phyloP scores from a whole-genome alignment of 1,140 invertebrate species.

The Diorhabda elongata region DNA sequence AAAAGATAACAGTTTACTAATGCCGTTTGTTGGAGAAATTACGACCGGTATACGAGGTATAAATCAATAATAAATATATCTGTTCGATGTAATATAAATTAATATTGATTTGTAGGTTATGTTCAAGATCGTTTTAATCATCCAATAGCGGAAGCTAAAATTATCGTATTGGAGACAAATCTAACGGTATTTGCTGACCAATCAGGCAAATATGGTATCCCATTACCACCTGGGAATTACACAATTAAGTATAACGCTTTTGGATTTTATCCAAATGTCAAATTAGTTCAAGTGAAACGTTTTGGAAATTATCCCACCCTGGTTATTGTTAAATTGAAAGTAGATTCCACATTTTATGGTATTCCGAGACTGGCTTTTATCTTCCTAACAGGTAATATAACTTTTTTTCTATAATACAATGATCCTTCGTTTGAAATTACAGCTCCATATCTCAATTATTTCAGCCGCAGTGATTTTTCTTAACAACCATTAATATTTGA shows the following conservation, averaged over 20 bases:
- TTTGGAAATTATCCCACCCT: slow-evolving; percentile 47
- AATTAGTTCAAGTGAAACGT: slow-evolving; percentile 51
- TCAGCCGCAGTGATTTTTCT: too few species aligned
- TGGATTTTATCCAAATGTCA: slow-evolving; percentile 54
- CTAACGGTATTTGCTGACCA: slow-evolving; percentile 48
- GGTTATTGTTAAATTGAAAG: slow-evolving; percentile 63
- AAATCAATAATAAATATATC: not conserved
- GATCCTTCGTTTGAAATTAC: too few species aligned
- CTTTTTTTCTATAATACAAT: too few species aligned
- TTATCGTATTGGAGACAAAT: slow-evolving; percentile 51
- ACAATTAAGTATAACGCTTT: slow-evolving; percentile 54
- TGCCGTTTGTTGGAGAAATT: slow-evolving; percentile 25
- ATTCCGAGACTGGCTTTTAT: slow-evolving; percentile 71
- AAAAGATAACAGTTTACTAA: slow-evolving; percentile 16
- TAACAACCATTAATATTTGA: too few species aligned
- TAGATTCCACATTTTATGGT: slow-evolving; percentile 64
- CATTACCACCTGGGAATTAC: slow-evolving; percentile 54
- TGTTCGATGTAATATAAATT: not conserved
- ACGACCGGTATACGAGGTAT: slow-evolving; percentile 29
- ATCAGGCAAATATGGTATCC: slow-evolving; percentile 58
- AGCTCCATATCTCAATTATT: too few species aligned
- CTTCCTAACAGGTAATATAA: slow-evolving; percentile 58
- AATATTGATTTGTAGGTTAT: slow-evolving; percentile 47
- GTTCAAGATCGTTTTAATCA: slow-evolving; percentile 55
- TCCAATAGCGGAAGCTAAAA: slow-evolving; percentile 55